Percentiles rank a stretch among this genome's conserved stretches.
Evolutionary conservation across 2,113 vertebrate genomes (phyloP).

Genomic region (Anguilla rostrata): DNA sequence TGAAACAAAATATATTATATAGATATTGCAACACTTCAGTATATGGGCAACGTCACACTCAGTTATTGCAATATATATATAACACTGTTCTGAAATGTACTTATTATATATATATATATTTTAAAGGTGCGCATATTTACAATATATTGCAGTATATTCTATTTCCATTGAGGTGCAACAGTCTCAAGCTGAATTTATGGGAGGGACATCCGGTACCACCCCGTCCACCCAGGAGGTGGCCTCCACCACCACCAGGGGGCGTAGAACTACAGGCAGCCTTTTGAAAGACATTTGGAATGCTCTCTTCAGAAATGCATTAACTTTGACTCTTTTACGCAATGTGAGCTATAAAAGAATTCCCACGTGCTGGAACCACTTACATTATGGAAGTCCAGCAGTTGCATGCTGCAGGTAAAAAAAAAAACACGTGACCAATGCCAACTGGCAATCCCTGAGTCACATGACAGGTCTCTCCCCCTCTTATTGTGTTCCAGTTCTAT

Average conservation of each 20-base stretch:
- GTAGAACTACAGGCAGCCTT: not conserved
- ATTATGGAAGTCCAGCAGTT: not conserved
- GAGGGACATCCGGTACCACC: not conserved
- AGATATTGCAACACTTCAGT: too few species aligned
- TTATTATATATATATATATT: too few species aligned
- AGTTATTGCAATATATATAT: too few species aligned
- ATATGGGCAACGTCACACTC: too few species aligned
- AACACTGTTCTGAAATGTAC: too few species aligned
- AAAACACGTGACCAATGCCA: not conserved
- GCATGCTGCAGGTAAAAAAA: not conserved
- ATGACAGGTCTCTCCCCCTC: not conserved
- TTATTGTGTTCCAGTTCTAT: not conserved
- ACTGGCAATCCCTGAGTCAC: not conserved
- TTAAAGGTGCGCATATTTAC: too few species aligned
- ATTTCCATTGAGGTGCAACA: not conserved
- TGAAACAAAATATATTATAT: too few species aligned
- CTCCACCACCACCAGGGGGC: not conserved
- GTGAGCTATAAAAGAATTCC: not conserved
- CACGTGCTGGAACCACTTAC: not conserved
- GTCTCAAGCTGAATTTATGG: not conserved
- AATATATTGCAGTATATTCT: too few species aligned
- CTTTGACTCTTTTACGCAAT: not conserved
- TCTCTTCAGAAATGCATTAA: not conserved
- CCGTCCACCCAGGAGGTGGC: too few species aligned
- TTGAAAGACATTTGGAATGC: not conserved